Evolutionary conservation across 2,113 vertebrate genomes (phyloP).

Genomic region (Lathamus discolor): DNA sequence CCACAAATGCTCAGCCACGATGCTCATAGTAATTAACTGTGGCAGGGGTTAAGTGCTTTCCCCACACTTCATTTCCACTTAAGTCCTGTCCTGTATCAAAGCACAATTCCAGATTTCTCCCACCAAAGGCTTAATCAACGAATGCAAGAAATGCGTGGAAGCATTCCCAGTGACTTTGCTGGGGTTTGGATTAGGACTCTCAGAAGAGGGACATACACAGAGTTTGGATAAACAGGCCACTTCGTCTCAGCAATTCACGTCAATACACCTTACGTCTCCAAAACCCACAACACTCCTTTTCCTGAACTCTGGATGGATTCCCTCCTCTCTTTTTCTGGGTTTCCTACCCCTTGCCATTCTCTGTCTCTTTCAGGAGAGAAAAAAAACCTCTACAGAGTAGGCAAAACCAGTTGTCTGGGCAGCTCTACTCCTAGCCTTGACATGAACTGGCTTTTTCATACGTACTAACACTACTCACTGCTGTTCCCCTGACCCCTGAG

Average conservation of each 20-base stretch:
- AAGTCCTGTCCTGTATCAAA: background rate
- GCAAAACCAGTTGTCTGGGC: background rate
- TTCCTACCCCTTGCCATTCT: background rate
- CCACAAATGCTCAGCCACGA: background rate
- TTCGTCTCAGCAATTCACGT: background rate
- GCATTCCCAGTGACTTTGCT: background rate
- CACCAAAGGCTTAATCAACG: background rate
- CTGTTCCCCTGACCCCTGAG: background rate
- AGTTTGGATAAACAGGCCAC: background rate
- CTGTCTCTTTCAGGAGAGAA: background rate
- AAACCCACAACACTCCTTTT: background rate
- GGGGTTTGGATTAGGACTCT: background rate
- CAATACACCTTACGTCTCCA: background rate
- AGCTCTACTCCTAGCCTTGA: background rate
- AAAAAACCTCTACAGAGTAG: background rate
- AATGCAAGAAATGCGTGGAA: background rate
- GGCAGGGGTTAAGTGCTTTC: background rate
- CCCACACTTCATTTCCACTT: background rate
- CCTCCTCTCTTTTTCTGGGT: background rate
- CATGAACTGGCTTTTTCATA: background rate
- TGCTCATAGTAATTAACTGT: background rate
- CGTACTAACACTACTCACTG: rapidly evolving
- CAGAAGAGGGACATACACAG: background rate
- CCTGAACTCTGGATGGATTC: background rate
- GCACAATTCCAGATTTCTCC: background rate